Conservation (phyloP, 2,888 invertebrate genomes). For the Sinhomidia bicolor region DNA sequence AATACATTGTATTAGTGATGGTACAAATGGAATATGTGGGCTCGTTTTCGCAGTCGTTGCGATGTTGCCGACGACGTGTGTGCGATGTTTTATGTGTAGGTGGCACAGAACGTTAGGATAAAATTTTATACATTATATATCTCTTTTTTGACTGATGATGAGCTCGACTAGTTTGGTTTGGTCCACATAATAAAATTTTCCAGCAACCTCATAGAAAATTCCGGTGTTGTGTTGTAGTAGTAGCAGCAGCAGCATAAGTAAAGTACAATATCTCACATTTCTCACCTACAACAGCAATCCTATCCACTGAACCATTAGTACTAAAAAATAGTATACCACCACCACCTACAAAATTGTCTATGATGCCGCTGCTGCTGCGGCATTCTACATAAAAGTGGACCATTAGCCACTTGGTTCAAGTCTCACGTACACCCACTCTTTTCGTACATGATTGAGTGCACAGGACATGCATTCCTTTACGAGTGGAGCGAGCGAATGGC, state of each 20-base stretch:
- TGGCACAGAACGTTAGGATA: conserved; percentile 31
- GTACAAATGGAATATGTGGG: conserved; percentile 56
- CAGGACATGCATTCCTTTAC: conserved; percentile 24
- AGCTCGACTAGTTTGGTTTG: conserved; percentile 18
- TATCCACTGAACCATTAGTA: no score
- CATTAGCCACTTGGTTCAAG: conserved; percentile 69
- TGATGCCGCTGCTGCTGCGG: conserved; percentile 24
- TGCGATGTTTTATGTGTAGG: conserved; percentile 50
- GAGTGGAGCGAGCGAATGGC: not conserved
- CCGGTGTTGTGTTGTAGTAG: conserved; percentile 24
- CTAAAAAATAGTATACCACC: no score
- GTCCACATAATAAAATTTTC: conserved; percentile 31
- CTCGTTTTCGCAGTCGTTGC: conserved; percentile 54
- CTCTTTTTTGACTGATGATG: conserved; percentile 62
- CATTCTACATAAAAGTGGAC: conserved; percentile 31
- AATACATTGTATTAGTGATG: not conserved
- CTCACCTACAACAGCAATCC: conserved; percentile 27
- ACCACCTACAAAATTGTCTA: conserved; percentile 43
- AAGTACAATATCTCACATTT: conserved; percentile 11
- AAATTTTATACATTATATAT: conserved; percentile 25
- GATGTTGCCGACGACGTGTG: conserved; percentile 29
- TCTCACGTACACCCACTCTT: conserved; percentile 68
- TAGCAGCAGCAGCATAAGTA: no score
- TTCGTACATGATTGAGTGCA: conserved; percentile 59
- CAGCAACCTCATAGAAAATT: conserved; percentile 43